These are phyloP conservation scores for Abrostola triplasia DNA, from an alignment of 2,888 invertebrate genomes.

Conservation along the genomic window DNA sequence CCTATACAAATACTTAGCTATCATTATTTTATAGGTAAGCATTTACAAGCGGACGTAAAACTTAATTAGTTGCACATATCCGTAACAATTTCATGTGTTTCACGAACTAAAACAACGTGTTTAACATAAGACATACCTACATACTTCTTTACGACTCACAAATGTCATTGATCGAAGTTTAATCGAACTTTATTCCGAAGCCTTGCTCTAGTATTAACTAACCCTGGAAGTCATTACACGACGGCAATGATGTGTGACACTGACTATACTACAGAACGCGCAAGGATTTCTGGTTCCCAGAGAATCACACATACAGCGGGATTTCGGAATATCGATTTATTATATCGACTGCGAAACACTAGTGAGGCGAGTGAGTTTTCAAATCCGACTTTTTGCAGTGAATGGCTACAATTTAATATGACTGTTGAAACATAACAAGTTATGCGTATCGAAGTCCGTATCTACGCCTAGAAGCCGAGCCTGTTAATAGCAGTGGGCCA, in stretches of 20 bases:
- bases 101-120: conserved; percentile 35
- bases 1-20: too few relatives aligned
- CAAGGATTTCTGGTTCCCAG: conserved; percentile 27
- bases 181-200: conserved; percentile 26
- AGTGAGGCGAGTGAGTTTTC: conserved; percentile 62
- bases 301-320: conserved; percentile 15
- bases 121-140: conserved; percentile 31
- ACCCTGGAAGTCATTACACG: conserved; percentile 9
- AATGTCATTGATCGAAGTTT: conserved; percentile 15
- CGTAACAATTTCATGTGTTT: conserved; percentile 29
- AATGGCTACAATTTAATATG: conserved; percentile 64
- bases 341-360: conserved; percentile 48
- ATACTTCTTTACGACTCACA: conserved; percentile 10
- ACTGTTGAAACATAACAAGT: conserved; percentile 73
- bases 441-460: conserved; percentile 67
- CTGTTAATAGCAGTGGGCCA: conserved; percentile 68
- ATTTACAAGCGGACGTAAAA: conserved; percentile 31
- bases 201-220: conserved; percentile 21
- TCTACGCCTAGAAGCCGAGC: conserved; percentile 59
- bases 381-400: conserved; percentile 68
- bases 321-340: conserved; percentile 30
- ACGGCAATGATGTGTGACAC: conserved; percentile 18
- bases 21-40: too few relatives aligned
- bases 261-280: conserved; percentile 11
- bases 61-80: conserved; percentile 40